Percentiles rank a stretch among this genome's conserved stretches.
These are phyloP conservation scores for Vesta saturnalis DNA, from an alignment of 2,888 invertebrate species.

Conservation along the genomic window DNA sequence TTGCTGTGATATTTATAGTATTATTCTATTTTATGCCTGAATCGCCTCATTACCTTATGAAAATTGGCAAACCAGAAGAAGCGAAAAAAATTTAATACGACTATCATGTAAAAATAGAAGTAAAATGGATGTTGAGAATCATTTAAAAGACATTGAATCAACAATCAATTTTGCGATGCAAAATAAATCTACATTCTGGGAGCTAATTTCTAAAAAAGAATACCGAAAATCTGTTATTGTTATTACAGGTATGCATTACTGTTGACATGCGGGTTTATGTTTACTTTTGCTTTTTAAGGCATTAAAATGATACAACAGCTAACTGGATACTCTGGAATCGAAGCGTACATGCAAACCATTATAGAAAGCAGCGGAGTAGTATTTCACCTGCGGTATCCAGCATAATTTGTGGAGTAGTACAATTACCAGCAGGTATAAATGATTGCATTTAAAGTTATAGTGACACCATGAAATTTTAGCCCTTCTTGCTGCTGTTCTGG, in stretches of 20 bases:
- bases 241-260: slow-evolving; percentile 59
- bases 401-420: slow-evolving; percentile 70
- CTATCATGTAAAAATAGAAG: slow-evolving; percentile 27
- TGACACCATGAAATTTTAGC: slow-evolving; percentile 11
- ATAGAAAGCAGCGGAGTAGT: slow-evolving; percentile 65
- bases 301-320: slow-evolving; percentile 69
- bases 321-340: slow-evolving; percentile 69
- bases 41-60: slow-evolving; percentile 60
- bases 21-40: slow-evolving; percentile 62
- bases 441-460: not conserved
- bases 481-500: slow-evolving; percentile 42
- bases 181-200: slow-evolving; percentile 54
- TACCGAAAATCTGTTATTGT: slow-evolving; percentile 59
- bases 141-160: slow-evolving; percentile 46
- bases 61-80: slow-evolving; percentile 55
- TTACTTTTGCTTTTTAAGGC: slow-evolving; percentile 57
- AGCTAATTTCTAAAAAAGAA: slow-evolving; percentile 51
- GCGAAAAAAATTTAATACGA: slow-evolving; percentile 52
- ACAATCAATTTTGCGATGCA: slow-evolving; percentile 55
- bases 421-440: slow-evolving; percentile 65
- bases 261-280: not conserved
- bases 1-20: slow-evolving; percentile 57
- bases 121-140: slow-evolving; percentile 54
- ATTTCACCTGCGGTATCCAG: slow-evolving; percentile 67
- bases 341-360: slow-evolving; percentile 70